Base-by-base conservation (phyloP, 2,888 invertebrate genomes). In the Spodoptera picta region DNA sequence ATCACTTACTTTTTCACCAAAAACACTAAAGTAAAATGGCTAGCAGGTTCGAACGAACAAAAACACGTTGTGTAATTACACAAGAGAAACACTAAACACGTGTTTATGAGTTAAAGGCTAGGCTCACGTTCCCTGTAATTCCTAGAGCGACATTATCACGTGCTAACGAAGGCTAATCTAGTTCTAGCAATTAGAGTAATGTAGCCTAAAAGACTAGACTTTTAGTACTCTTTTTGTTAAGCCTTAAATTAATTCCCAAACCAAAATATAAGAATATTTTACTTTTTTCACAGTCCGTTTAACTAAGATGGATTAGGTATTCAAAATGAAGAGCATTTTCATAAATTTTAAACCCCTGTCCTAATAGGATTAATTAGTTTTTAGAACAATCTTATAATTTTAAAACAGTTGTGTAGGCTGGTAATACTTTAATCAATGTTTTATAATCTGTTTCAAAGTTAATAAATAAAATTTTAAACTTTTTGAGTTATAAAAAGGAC, bases 61-160 rank as follows among this genome's bases (percentile, higher is more conserved):
- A 60, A 48, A 60, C 67, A 72, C 73, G 62, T 49, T 55, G 61
- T 36, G 27, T 14, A 62, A 67, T 72, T 62, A 63, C 62, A 14
- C 51, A 5, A 50, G 53, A 47, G 60, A 53, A 71, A 70, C 24
- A 50, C 36, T 14, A 54, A 59, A 50, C 69, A 65, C 71, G 69
- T 70, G 65, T 65, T 57, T n/a, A 2, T 5, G 31, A 53, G 60
- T 41, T 19, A 46, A 59, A 41, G 31, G 19, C 44, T 43, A 49
- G 54, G 49, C 10, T 3, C 43, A 48, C 48, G 53, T 69, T 36
- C 48, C 47, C 41, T 41, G 52, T 60, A 65, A 57, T 71, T 60
- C 60, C 52, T 14, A 19, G 12, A 43, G 50, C 52, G 47, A 50
- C 60, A 71, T 60, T 42, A 59, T 43, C 60, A 53, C 65, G 56